A percentile compares a stretch with the other conserved stretches of the same genome.
Evolutionary conservation across 2,113 vertebrate species (phyloP).

Genomic region (Ictalurus furcatus): DNA sequence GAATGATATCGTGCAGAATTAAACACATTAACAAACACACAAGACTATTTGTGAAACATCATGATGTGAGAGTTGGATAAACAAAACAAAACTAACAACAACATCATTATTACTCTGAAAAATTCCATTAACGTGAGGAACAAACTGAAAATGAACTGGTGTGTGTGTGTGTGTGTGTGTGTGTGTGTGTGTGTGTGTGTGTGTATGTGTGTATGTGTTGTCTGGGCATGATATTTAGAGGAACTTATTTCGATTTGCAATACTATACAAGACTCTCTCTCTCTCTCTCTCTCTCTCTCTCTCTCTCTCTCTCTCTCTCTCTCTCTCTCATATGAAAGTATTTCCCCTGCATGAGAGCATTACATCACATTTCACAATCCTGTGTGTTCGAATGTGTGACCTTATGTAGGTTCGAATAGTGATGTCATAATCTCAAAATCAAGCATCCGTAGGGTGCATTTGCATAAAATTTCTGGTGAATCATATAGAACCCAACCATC

Average conservation of each 20-base stretch:
- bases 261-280: background rate
- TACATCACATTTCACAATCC: constrained; percentile 34
- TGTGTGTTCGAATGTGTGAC: constrained; percentile 20
- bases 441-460: constrained; percentile 43
- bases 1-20: background rate
- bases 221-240: constrained; percentile 11
- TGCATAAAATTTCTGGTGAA: constrained; percentile 65
- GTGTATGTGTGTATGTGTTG: background rate
- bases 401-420: constrained; percentile 41
- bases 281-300: background rate
- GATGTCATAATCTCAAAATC: constrained; percentile 23
- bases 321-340: background rate
- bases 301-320: background rate
- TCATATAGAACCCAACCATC: constrained; percentile 49
- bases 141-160: background rate
- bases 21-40: background rate
- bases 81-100: background rate
- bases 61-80: background rate
- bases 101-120: background rate
- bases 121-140: background rate
- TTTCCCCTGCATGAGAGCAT: constrained; percentile 38
- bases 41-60: background rate
- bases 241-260: background rate
- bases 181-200: background rate
- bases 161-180: background rate